Conservation (phyloP, 2,888 invertebrate species). For the Adineta ricciae region DNA sequence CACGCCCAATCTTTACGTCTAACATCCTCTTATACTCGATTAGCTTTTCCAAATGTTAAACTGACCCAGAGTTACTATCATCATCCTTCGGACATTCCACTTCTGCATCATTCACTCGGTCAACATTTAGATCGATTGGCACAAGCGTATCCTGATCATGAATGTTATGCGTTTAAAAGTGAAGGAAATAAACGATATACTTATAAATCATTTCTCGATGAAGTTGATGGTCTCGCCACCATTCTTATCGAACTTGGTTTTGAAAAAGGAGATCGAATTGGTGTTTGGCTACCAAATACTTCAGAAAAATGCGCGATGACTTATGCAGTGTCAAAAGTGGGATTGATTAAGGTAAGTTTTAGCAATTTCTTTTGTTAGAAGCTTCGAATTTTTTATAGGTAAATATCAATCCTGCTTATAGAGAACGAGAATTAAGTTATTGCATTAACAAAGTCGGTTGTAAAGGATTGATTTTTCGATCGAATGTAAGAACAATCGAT, state of each 20-base stretch:
- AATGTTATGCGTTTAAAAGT: constrained; percentile 6
- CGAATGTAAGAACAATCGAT: constrained; percentile 23
- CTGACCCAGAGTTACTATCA: background rate
- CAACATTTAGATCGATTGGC: constrained; percentile 2
- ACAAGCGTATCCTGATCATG: background rate
- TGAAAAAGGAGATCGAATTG: constrained; percentile 30
- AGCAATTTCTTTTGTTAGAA: background rate
- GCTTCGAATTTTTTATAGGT: background rate
- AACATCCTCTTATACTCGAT: background rate
- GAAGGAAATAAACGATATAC: constrained; percentile 17
- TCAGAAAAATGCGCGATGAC: constrained; percentile 3
- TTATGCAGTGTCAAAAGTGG: constrained; percentile 18
- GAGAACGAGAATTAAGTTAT: constrained; percentile 25
- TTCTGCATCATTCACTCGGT: background rate
- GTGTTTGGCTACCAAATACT: constrained; percentile 26
- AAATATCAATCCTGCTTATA: constrained; percentile 29
- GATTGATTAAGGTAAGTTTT: constrained; percentile 21
- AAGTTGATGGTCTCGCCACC: constrained; percentile 26
- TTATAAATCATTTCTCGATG: constrained; percentile 4
- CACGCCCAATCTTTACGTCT: background rate
- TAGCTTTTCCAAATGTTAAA: background rate
- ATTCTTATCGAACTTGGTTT: constrained; percentile 22
- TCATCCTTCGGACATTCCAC: background rate
- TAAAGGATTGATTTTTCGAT: constrained; percentile 25
- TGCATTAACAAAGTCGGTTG: constrained; percentile 25